Base-by-base conservation (phyloP, 2,113 vertebrate genomes). In the Dendrocopos noguchii region DNA sequence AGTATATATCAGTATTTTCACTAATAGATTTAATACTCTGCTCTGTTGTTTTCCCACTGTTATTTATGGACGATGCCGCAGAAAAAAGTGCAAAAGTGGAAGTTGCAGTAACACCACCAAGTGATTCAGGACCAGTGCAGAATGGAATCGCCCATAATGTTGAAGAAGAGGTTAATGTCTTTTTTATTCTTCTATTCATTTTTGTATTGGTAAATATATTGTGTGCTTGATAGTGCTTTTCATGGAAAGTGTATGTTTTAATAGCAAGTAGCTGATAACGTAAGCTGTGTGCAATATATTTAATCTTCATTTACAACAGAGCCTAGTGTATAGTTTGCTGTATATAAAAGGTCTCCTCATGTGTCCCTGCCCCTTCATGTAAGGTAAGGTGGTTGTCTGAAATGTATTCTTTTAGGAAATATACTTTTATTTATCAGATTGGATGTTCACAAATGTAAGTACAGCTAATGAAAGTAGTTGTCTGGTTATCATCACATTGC, bases 21-120 rank as follows among this genome's bases (percentile, higher is more conserved):
- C 11, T 72, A n/a, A 36, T 16, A 9, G 11, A 53, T 87, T 85
- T 74, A 83, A 91, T 92, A 71, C 80, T 88, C 10, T 95, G 17
- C 84, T 77, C 46, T 93, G 12, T 71, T 90, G 22, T 96, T 71
- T 93, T 91, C 33, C 21, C 3, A 2, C 22, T 75, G 47, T 60
- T 66, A 21, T 68, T 72, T 81, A 39, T 73, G 84, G 56, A 77
- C 89, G 76, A 18, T 84, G n/a, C 81, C 84, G 44, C 97, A 98
- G 99, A 99, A 88, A 99, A 99, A 97, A 98, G 96, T 97, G 98
- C 98, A 55, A 99, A 98, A 93, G 98, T 98, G 31, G 99, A 99
- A 95, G 99, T 99, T 92, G 99, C 99, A 95, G 98, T 99, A 93
- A 99, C 99, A 20, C 98, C 99, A 53, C 98, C 99, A 0, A 98